A percentile compares a stretch with the other conserved stretches of the same genome.
These are phyloP conservation scores for Etheostoma perlongum DNA, from an alignment of 2,797 vertebrate genomes.

Conservation along the genomic window DNA sequence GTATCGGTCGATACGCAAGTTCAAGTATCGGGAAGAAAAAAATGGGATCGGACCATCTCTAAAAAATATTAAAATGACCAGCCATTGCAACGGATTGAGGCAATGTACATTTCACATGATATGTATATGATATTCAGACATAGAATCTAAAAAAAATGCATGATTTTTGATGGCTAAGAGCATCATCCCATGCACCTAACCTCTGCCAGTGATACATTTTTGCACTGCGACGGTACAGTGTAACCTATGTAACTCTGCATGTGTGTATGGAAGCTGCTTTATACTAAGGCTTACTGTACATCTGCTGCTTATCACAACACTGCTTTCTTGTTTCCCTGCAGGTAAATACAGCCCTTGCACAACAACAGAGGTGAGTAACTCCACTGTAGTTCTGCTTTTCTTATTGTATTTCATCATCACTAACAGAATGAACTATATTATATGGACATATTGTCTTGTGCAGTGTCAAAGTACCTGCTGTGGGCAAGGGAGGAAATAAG, in stretches of 20 bases:
- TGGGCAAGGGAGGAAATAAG: not conserved
- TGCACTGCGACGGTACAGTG: conserved; percentile 2
- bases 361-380: conserved; percentile 83
- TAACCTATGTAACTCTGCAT: not conserved
- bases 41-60: no score
- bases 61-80: not conserved
- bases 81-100: not conserved
- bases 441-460: conserved; percentile 6
- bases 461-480: not conserved
- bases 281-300: conserved; percentile 3
- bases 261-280: conserved; percentile 24
- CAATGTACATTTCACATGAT: not conserved
- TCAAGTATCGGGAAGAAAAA: no score
- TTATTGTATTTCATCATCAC: conserved; percentile 25
- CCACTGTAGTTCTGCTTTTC: conserved; percentile 11
- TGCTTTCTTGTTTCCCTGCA: conserved; percentile 69
- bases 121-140: not conserved
- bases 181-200: not conserved
- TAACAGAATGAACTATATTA: not conserved
- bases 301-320: conserved; percentile 37
- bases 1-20: no score
- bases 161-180: not conserved
- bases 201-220: not conserved
- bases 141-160: not conserved
- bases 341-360: conserved; percentile 81